Conservation (phyloP, 2,888 invertebrate genomes). For the Caenorhabditis afra region DNA sequence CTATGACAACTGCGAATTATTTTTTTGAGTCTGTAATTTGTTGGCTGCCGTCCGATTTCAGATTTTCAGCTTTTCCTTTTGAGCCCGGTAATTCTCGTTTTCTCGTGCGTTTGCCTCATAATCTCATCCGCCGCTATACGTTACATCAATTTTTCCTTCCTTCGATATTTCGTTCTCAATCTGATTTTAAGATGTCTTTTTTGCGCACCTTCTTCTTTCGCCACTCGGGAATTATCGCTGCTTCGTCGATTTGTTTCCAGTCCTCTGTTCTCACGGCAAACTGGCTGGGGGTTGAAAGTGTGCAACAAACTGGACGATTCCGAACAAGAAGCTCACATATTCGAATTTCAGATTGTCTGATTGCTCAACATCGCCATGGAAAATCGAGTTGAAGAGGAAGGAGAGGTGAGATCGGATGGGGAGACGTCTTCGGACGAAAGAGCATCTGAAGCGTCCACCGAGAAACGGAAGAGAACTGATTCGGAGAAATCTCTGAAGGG, state of each 20-base stretch:
- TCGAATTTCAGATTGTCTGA: slow-evolving; percentile 4
- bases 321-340: slow-evolving; percentile 13
- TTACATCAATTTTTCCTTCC: background rate
- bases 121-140: background rate
- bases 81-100: no score
- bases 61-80: no score
- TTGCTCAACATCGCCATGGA: background rate
- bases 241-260: slow-evolving; percentile 20
- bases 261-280: slow-evolving; percentile 22
- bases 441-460: slow-evolving; percentile 20
- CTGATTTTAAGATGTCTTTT: slow-evolving; percentile 40
- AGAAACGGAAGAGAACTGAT: slow-evolving; percentile 35
- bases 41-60: no score
- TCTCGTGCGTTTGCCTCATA: background rate
- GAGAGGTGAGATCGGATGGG: slow-evolving; percentile 44
- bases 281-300: slow-evolving; percentile 42
- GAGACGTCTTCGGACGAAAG: slow-evolving; percentile 38
- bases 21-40: no score
- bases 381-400: slow-evolving; percentile 33
- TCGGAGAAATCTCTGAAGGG: slow-evolving; percentile 44
- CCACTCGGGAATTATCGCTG: background rate
- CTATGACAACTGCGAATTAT: no score
- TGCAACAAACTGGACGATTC: slow-evolving; percentile 1
- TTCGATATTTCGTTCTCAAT: slow-evolving; percentile 13
- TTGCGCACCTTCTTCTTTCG: slow-evolving; percentile 47